Base-by-base conservation (phyloP, 1,140 invertebrate genomes). In the Pollicipes pollicipes region DNA sequence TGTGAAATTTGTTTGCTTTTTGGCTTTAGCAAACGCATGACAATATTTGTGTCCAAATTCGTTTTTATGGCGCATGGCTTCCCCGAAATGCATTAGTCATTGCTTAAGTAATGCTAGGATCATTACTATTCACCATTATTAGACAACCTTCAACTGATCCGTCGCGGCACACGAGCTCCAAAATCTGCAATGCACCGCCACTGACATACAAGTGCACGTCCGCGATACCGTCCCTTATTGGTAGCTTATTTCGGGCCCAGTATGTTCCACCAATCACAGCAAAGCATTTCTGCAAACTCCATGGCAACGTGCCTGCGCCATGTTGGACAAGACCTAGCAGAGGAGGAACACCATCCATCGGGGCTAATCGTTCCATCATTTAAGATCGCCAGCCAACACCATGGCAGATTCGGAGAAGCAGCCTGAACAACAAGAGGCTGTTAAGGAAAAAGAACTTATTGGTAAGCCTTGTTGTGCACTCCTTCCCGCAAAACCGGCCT, bases 371-470 rank as follows among this genome's bases (percentile, higher is more conserved):
- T 10, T 21, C 8, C 45, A 58, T 58, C 45, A 21, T 17, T 58
- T 58, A 21, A 10, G 13, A 58, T 58, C 82, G 84, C 82, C 84
- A 82, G 82, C 82, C 83, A 84, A 81, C 83, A 85, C 81, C 84
- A 88, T 88, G 87, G 85, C 86, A 85, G 87, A 88, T 83, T 82
- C 86, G 82, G 86, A 87, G 81, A 86, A 87, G 80, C 84, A 85
- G 82, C 83, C 83, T 78, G 85, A 87, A 83, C 83, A 85, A 82
- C 81, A 82, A 74, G 83, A 83, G 81, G 84, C 83, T 81, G 74
- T 74, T 63, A 82, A 82, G 24, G 77, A 82, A 83, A 87, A 87
- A 79, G 81, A 84, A 81, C 81, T 87, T 78, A 85, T 87, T 79
- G 86, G 85, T 87, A 80, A 85, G 84, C 77, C 73, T 31, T n/a